Base-by-base conservation (phyloP, 2,797 vertebrate species). In the Acipenser oxyrinchus region DNA sequence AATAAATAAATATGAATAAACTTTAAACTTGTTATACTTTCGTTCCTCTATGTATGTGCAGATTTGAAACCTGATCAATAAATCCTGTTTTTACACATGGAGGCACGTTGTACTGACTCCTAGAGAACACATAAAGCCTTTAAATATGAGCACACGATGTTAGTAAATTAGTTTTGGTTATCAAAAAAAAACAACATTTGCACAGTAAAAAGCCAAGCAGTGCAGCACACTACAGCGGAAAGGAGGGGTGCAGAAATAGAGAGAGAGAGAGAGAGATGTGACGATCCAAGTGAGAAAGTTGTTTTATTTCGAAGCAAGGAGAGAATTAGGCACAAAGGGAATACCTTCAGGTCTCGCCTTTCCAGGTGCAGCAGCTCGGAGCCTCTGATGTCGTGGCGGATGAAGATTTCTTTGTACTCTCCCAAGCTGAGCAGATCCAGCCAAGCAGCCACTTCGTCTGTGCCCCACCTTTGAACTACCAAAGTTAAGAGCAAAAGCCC, bases 261-360 rank as follows among this genome's bases (percentile, higher is more conserved):
- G 60, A 69, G 59, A 55, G 66, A 73, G 62, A 73, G 69, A 73
- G 9, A 78, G 73, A 81, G 70, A 58, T 37, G 23, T 37, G 23
- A 37, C 23, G 23, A 37, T 37, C 23, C 23, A 37, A 37, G 23
- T 37, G 23, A 37, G 23, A 37, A 37, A 37, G 23, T 58, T 62
- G 1, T 10, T 12, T 48, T 60, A 2, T 60, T 60, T 62, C 48
- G 10, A 64, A 23, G 51, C 66, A 60, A 49, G 72, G 68, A 84
- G 79, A 88, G 86, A 79, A 81, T 84, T 78, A 85, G 88, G 87
- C 87, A 84, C 81, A 82, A 83, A 85, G 78, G 84, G 87, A 88
- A 86, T 96, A 99, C 97, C 97, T 98, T 99, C 81, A 99, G 94
- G 87, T 99, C 96, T 87, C 94, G 91, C 90, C 97, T 96, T 89